Evolutionary conservation across 2,888 invertebrate species (phyloP).

Genomic region (Protonemura montana): DNA sequence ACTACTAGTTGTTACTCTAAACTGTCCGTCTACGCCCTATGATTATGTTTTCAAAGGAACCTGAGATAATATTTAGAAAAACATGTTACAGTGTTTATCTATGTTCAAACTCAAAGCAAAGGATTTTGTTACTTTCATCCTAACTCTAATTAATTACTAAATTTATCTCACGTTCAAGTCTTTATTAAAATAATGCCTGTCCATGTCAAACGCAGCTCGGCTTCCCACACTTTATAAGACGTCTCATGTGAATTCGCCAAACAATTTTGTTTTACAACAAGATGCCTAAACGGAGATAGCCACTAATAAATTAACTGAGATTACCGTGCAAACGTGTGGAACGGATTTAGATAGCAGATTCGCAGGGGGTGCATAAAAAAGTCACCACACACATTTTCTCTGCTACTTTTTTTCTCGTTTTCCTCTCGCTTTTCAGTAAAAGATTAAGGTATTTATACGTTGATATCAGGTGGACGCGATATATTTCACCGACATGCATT

Average conservation of each 20-base stretch:
- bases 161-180: no score
- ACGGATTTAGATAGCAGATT: constrained; percentile 1
- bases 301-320: not conserved
- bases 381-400: not conserved
- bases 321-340: not conserved
- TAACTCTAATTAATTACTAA: no score
- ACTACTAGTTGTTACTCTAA: no score
- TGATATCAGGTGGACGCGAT: not conserved
- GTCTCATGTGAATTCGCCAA: not conserved
- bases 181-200: no score
- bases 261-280: not conserved
- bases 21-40: no score
- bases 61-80: no score
- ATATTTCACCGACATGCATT: not conserved
- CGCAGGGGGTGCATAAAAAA: not conserved
- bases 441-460: constrained; percentile 7
- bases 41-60: no score
- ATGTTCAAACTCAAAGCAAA: no score
- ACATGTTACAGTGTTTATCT: no score
- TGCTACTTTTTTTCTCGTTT: not conserved
- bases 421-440: not conserved
- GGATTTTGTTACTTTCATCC: no score
- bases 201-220: not conserved
- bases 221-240: not conserved
- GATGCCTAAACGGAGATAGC: not conserved